phyloP scores from a whole-genome alignment of 2,113 vertebrate genomes.

The Entosphenus tridentatus region DNA sequence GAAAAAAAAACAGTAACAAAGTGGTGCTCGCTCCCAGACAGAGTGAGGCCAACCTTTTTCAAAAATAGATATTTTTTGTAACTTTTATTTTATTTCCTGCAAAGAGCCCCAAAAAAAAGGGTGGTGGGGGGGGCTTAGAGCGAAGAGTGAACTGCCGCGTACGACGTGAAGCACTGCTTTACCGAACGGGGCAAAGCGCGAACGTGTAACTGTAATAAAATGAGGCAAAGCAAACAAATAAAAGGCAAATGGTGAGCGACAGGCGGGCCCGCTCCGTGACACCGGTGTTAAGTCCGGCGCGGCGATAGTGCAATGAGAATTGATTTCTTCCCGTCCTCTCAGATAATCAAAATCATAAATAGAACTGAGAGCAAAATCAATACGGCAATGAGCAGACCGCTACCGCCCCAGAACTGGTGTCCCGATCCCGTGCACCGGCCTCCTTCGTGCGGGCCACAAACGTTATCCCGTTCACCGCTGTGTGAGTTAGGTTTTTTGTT shows the following conservation, averaged over 20 bases:
- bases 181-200: no score
- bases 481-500: no score
- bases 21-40: no score
- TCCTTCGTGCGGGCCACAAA: no score
- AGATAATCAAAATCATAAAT: conserved; percentile 5
- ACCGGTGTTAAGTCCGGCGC: neutral
- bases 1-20: no score
- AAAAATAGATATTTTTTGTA: conserved; percentile 1
- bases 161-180: no score
- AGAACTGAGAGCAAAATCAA: conserved; percentile 2
- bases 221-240: conserved; percentile 6
- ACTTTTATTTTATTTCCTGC: conserved; percentile 9
- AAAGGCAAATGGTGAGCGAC: conserved; percentile 3
- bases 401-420: no score
- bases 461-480: no score
- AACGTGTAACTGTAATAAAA: neutral
- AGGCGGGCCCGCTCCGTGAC: neutral
- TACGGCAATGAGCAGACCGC: neutral
- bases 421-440: no score
- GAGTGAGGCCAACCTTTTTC: no score
- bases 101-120: conserved; percentile 10
- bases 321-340: neutral
- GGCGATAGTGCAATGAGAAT: neutral
- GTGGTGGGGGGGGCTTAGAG: neutral
- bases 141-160: conserved; percentile 9